Base-by-base conservation (phyloP, 1,140 invertebrate genomes). In the Drosophila micromelanica region DNA sequence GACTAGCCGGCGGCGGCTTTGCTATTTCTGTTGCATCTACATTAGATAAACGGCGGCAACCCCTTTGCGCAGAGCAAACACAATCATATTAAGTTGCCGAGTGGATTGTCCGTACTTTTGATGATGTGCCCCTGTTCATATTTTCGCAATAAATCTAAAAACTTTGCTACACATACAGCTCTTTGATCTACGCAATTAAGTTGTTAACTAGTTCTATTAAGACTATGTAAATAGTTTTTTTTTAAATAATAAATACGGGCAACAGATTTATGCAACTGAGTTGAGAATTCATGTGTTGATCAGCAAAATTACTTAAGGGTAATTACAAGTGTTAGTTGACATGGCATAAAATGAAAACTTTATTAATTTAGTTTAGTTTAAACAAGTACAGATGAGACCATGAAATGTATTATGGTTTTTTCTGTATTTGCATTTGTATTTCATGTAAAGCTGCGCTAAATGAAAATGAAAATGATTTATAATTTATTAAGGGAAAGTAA, bases 121-220 rank as follows among this genome's bases (percentile, higher is more conserved):
- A 49, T 49, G 32, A 49, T 45, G 13, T 15, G 30, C 20, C 20
- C 12, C 30, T 46, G 52, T 37, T 15, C 11, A 20, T n/a, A 56
- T 63, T 54, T 48, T 35, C 30, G 32, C 57, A 55, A 38, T 69
- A 30, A 46, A 63, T 70, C 49, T 32, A 23, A 35, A 27, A 63
- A 64, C 37, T 56, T 56, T 55, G 20, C 40, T 23, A n/a, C 38
- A 12, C 13, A 45, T 42, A 9, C 13, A 48, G 13, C 17, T 12
- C 60, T 64, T 71, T 71, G 60, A 71, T 71, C 68, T 64, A 6
- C 11, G 51, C 51, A 54, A 54, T 54, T 17, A 13, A 38, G 37
- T 40, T 27, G 17, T 27, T 42, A 42, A 32, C 37, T 27, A 51
- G 13, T 51, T 11, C 2, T 12, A 23, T 52, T 40, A 40, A 7